Base-by-base conservation (phyloP, 37 sponge, comb jelly and placozoan genomes). In the Oopsacas minuta region DNA sequence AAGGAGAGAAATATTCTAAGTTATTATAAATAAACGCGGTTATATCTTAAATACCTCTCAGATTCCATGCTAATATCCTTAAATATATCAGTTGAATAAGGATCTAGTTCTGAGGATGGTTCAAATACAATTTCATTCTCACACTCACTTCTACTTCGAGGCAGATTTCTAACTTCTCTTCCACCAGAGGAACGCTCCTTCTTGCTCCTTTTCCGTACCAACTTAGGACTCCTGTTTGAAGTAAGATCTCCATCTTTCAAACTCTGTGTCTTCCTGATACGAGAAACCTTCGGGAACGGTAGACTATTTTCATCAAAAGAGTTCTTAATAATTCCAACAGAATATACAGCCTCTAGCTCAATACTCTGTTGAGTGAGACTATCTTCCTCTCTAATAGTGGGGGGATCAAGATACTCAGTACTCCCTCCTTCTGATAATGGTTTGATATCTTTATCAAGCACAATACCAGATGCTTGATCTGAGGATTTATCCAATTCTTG, bases 181-280 rank as follows among this genome's bases (percentile, higher is more conserved):
- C 17, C 17, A 25, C 75, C 75, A 5, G 32, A 25, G 28, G 75
- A n/a, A 5, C 75, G 7, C 75, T 12, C 75, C 75, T 61, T 61
- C 75, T 61, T 61, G 75, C 75, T 61, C 75, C 75, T 61, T 34
- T 61, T 61, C 75, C 75, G 22, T 3, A 61, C 75, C 75, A 61
- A n/a, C 75, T 61, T 61, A 12, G 75, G 75, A 61, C 75, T 61
- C 75, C 75, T 32, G 75, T n/a, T 61, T 25, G 75, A 61, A 34
- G 75, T 5, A 25, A 61, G 1, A n/a, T 61, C 75, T 61, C 75
- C 75, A 25, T 61, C 75, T n/a, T 12, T 61, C 75, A n/a, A 12
- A 34, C 75, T 61, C 75, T 61, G 75, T 20, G 75, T 61, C 75
- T 25, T 61, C 22, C 30, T 61, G 28, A 61, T n/a, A 12, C 75